Percentiles rank a stretch among this genome's conserved stretches.
These are phyloP conservation scores for Semicossyphus pulcher DNA, from an alignment of 2,113 vertebrate genomes.

Conservation along the genomic window DNA sequence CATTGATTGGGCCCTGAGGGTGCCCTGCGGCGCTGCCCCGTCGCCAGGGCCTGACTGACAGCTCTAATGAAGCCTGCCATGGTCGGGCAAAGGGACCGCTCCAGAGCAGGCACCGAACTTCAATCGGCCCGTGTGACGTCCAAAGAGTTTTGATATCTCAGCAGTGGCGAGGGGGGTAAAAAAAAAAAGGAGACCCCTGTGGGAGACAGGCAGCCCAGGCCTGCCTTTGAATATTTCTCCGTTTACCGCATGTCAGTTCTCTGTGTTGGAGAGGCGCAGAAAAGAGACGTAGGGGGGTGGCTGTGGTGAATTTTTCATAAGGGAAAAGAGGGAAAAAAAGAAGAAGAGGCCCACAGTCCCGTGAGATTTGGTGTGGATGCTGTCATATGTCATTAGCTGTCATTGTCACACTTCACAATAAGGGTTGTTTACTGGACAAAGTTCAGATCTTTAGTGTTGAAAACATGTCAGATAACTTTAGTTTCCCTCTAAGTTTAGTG, in stretches of 20 bases:
- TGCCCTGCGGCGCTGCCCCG: conserved; percentile 73
- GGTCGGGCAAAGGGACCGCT: conserved; percentile 66
- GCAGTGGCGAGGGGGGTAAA: conserved; percentile 58
- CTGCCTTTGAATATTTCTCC: conserved; percentile 77
- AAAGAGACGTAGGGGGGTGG: conserved; percentile 40
- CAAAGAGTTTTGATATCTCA: conserved; percentile 77
- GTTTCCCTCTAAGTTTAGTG: conserved; percentile 33
- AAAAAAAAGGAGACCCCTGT: conserved; percentile 67
- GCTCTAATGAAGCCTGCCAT: conserved; percentile 84
- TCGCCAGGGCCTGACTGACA: conserved; percentile 83
- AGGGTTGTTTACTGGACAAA: conserved; percentile 23
- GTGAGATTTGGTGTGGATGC: conserved; percentile 38
- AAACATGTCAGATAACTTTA: conserved; percentile 43
- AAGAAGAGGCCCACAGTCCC: conserved; percentile 13
- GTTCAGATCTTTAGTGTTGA: conserved; percentile 7
- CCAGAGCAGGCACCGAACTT: conserved; percentile 77
- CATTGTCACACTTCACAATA: conserved; percentile 16
- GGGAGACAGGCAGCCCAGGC: conserved; percentile 62
- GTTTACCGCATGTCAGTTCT: conserved; percentile 73
- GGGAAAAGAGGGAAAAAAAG: conserved; percentile 13
- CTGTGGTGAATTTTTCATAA: conserved; percentile 73
- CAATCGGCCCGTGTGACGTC: conserved; percentile 80
- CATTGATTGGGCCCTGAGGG: conserved; percentile 85
- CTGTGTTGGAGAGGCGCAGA: conserved; percentile 58
- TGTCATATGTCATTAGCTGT: conserved; percentile 42